Evolutionary conservation across 2,113 vertebrate genomes (phyloP).

Genomic region (Chamaea fasciata): DNA sequence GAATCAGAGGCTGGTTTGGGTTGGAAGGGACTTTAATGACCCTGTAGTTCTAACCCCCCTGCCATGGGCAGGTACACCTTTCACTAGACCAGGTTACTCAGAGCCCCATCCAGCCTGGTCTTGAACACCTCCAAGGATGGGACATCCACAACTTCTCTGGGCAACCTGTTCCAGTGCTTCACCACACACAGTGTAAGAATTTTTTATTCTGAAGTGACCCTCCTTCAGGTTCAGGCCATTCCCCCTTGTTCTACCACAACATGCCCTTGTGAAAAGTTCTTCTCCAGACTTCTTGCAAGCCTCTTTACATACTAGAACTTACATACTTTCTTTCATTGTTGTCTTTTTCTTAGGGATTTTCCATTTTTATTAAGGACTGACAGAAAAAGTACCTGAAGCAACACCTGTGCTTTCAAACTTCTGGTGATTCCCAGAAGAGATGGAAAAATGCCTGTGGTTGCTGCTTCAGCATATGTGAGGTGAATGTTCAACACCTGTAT

Average conservation of each 20-base stretch:
- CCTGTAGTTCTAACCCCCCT: background rate
- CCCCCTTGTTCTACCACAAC: background rate
- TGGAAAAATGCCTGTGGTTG: background rate
- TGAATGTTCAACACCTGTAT: conserved; percentile 2
- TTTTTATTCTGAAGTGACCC: background rate
- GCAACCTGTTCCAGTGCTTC: background rate
- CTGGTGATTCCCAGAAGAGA: background rate
- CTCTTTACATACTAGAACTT: background rate
- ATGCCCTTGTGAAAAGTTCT: background rate
- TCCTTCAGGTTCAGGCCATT: background rate
- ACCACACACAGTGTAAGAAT: background rate
- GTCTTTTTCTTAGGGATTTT: background rate
- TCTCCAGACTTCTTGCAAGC: background rate
- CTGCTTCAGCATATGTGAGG: conserved; percentile 9
- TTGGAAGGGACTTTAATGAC: background rate
- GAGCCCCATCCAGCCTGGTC: background rate
- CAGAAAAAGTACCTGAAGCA: background rate
- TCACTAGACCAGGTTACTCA: background rate
- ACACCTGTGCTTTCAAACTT: background rate
- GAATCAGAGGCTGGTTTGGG: background rate
- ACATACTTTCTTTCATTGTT: background rate
- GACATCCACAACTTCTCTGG: background rate
- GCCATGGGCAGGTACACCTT: background rate
- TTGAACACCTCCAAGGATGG: background rate
- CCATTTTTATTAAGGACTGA: background rate